These are phyloP conservation scores for Hypolimnas misippus DNA, from an alignment of 2,888 invertebrate species.

Conservation along the genomic window DNA sequence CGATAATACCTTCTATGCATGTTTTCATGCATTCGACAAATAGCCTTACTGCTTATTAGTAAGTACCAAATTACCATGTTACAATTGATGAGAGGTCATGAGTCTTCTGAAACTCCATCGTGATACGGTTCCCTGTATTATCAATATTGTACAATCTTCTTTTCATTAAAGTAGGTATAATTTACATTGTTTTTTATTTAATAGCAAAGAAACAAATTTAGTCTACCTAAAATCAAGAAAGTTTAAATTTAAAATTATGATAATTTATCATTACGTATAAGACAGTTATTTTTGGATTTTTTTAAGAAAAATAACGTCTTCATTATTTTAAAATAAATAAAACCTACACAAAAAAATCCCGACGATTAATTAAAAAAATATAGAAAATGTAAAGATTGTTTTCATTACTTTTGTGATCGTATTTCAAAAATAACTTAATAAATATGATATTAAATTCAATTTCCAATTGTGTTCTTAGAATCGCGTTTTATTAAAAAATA, in stretches of 20 bases:
- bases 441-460: too few relatives aligned
- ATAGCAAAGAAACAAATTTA: neutral
- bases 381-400: slow-evolving; percentile 9
- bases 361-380: neutral
- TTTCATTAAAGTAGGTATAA: slow-evolving; percentile 16
- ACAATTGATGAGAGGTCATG: slow-evolving; percentile 25
- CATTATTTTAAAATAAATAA: too few relatives aligned
- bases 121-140: slow-evolving; percentile 8
- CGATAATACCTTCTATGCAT: slow-evolving; percentile 39
- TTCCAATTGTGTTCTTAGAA: too few relatives aligned
- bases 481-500: too few relatives aligned
- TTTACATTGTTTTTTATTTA: neutral
- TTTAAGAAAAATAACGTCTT: neutral
- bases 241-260: too few relatives aligned
- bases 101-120: slow-evolving; percentile 15
- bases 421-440: too few relatives aligned
- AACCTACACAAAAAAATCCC: too few relatives aligned
- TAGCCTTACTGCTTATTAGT: slow-evolving; percentile 22
- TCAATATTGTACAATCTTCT: slow-evolving; percentile 11
- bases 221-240: too few relatives aligned
- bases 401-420: too few relatives aligned
- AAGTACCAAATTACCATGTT: slow-evolving; percentile 23
- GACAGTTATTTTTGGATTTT: neutral
- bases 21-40: slow-evolving; percentile 25
- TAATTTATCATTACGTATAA: too few relatives aligned